Evolutionary conservation across 2,113 vertebrate species (phyloP).

Genomic region (Chloroceryle aenea): DNA sequence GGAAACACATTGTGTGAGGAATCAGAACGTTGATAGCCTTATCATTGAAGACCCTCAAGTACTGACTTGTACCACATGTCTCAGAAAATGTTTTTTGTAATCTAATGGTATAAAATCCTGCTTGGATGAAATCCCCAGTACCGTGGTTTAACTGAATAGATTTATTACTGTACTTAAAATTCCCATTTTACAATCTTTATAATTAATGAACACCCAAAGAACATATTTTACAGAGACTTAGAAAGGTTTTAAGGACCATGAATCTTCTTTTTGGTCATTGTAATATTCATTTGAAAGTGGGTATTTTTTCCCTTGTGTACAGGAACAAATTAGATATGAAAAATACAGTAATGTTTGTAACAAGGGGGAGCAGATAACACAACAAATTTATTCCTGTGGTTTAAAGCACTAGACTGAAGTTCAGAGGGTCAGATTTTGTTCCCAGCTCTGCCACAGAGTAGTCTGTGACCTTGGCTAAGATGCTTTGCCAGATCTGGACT

Average conservation of each 20-base stretch:
- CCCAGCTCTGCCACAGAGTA: neutral
- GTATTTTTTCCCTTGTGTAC: neutral
- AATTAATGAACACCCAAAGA: neutral
- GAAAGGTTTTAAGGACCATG: neutral
- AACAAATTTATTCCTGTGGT: neutral
- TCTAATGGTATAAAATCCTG: neutral
- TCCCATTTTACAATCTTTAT: neutral
- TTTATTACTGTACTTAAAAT: conserved; percentile 9
- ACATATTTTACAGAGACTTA: neutral
- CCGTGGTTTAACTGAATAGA: neutral
- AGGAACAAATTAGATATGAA: neutral
- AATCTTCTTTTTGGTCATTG: neutral
- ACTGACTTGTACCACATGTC: neutral
- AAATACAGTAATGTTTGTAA: neutral
- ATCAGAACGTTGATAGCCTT: neutral
- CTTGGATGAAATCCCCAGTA: neutral
- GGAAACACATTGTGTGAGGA: neutral
- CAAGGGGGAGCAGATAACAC: neutral
- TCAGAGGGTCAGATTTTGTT: neutral
- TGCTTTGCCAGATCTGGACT: neutral
- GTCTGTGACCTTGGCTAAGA: neutral
- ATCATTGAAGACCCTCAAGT: neutral
- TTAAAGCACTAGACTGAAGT: neutral
- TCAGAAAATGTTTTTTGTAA: neutral
- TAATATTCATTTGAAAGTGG: neutral